Evolutionary conservation across 2,797 vertebrate species (phyloP).

Genomic region (Sebastes vulpes): DNA sequence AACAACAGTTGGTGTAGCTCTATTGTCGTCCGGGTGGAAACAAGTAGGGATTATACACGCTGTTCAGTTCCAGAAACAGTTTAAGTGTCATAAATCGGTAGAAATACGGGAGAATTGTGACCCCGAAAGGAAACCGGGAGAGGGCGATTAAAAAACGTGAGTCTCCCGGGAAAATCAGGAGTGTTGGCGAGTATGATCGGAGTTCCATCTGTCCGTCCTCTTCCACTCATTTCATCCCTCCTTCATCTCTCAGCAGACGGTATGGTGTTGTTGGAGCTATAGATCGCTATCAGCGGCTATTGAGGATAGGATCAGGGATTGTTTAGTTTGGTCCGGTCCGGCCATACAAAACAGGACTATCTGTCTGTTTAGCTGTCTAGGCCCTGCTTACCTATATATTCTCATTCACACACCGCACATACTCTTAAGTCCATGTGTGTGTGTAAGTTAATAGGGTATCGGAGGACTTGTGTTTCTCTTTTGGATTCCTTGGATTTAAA

Average conservation of each 20-base stretch:
- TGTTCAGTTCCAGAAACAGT: no score
- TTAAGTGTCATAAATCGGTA: no score
- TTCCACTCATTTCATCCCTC: slow-evolving; percentile 36
- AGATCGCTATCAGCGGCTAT: slow-evolving; percentile 83
- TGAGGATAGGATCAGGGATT: slow-evolving; percentile 86
- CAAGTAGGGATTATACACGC: no score
- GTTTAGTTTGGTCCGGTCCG: slow-evolving; percentile 66
- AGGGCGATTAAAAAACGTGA: no score
- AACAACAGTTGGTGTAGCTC: no score
- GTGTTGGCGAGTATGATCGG: slow-evolving; percentile 33
- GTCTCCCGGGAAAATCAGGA: no score
- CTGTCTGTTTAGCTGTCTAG: slow-evolving; percentile 79
- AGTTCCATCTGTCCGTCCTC: slow-evolving; percentile 58
- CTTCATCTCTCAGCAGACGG: slow-evolving; percentile 73
- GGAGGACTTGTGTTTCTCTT: slow-evolving; percentile 58
- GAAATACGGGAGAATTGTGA: no score
- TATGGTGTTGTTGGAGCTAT: slow-evolving; percentile 80
- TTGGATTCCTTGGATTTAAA: slow-evolving; percentile 71
- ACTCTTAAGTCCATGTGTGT: slow-evolving; percentile 23
- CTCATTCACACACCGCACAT: slow-evolving; percentile 52
- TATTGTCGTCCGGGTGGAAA: no score
- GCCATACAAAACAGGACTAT: slow-evolving; percentile 71
- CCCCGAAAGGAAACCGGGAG: no score
- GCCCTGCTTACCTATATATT: slow-evolving; percentile 76
- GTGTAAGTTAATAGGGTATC: slow-evolving; percentile 54